A percentile compares a stretch with the other conserved stretches of the same genome.
phyloP scores from a whole-genome alignment of 2,797 vertebrate species.

The Sebastes iracundus region DNA sequence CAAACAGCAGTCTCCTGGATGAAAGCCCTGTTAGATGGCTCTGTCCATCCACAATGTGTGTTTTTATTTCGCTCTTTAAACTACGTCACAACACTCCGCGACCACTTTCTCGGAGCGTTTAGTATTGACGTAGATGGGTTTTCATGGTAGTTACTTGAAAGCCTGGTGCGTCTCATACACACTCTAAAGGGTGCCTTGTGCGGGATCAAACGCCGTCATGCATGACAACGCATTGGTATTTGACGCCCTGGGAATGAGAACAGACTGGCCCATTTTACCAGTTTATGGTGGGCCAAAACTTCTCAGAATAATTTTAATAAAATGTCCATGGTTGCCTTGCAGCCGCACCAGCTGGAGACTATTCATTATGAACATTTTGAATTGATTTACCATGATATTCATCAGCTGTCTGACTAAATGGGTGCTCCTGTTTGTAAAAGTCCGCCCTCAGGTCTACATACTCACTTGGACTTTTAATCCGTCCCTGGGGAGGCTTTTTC shows the following conservation, averaged over 20 bases:
- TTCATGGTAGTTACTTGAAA: no score
- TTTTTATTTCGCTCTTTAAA: no score
- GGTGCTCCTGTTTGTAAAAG: not conserved
- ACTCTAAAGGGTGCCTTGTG: no score
- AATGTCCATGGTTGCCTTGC: not conserved
- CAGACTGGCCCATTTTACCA: no score
- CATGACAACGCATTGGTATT: no score
- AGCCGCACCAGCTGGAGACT: not conserved
- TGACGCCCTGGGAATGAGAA: no score
- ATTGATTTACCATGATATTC: not conserved
- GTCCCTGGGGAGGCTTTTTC: not conserved
- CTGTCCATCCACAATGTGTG: no score
- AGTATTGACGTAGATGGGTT: no score
- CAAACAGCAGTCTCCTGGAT: no score
- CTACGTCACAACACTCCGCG: accelerated
- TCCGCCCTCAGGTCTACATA: not conserved
- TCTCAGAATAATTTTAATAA: not conserved
- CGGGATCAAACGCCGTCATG: no score
- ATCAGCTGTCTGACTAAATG: not conserved
- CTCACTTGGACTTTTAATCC: not conserved
- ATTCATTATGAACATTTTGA: not conserved
- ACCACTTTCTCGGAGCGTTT: no score
- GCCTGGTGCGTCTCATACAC: accelerated
- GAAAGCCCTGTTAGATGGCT: accelerated
- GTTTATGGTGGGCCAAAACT: not conserved